Evolutionary conservation across 2,888 invertebrate species (phyloP).

Genomic region (Argyresthia goedartella): DNA sequence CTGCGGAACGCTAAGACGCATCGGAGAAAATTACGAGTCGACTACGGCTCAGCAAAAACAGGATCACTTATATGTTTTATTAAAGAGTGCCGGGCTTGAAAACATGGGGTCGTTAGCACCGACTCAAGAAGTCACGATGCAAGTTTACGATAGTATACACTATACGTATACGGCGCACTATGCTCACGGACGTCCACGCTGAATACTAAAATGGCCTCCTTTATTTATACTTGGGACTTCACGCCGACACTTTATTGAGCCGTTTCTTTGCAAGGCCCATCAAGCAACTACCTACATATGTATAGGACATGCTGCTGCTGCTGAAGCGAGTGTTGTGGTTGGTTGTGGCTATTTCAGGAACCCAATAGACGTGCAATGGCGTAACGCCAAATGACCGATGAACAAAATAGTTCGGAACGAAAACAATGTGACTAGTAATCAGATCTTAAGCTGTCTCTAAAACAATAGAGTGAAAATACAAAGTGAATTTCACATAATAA

Average conservation of each 20-base stretch:
- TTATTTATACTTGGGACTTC: constrained; percentile 7
- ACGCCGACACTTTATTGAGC: constrained; percentile 4
- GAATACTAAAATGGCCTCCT: constrained; percentile 10
- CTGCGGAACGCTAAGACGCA: no score
- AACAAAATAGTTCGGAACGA: not conserved
- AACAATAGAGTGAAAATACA: no score
- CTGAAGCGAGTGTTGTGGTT: no score
- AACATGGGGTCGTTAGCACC: constrained; percentile 18
- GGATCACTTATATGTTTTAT: constrained; percentile 18
- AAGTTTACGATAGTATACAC: constrained; percentile 12
- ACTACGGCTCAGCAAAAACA: constrained; percentile 13
- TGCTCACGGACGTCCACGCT: not conserved
- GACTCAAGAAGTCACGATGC: constrained; percentile 11
- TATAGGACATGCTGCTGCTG: no score
- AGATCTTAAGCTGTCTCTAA: no score
- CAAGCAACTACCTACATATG: no score
- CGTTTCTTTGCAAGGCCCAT: not conserved
- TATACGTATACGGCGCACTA: constrained; percentile 1
- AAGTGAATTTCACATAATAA: no score
- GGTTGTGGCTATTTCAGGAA: not conserved
- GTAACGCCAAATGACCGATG: not conserved
- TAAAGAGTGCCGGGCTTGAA: constrained; percentile 15
- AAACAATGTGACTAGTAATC: not conserved
- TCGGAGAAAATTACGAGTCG: not conserved
- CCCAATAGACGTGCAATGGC: not conserved